phyloP scores from a whole-genome alignment of 2,113 vertebrate species.

The Chaetodon trifascialis region DNA sequence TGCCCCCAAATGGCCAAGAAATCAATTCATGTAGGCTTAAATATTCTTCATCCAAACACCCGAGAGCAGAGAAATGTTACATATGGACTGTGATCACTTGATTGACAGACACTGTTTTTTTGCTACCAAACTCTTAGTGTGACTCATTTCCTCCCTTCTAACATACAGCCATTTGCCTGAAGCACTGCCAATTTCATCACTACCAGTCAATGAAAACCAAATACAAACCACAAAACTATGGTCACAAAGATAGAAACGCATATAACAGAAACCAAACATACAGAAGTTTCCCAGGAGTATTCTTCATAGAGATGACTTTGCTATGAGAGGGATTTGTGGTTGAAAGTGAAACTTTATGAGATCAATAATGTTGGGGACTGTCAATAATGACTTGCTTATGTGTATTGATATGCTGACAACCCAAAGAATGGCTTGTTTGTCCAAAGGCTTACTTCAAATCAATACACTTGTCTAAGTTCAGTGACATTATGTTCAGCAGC shows the following conservation, averaged over 20 bases:
- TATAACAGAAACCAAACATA: neutral
- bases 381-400: conserved; percentile 66
- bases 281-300: neutral
- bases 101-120: conserved; percentile 18
- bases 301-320: conserved; percentile 39
- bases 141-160: conserved; percentile 23
- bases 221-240: neutral
- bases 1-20: neutral
- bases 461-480: conserved; percentile 66
- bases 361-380: conserved; percentile 56
- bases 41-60: conserved; percentile 9
- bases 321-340: conserved; percentile 39
- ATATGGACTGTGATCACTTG: neutral
- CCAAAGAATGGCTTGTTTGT: conserved; percentile 76
- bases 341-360: conserved; percentile 57
- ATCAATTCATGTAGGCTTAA: conserved; percentile 19
- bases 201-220: conserved; percentile 4
- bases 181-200: conserved; percentile 21
- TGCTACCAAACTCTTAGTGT: conserved; percentile 33
- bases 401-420: conserved; percentile 76
- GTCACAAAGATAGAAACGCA: neutral
- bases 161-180: conserved; percentile 22
- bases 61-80: conserved; percentile 12
- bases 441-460: conserved; percentile 77
- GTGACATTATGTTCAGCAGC: conserved; percentile 55